Percentiles rank a stretch among this genome's conserved stretches.
Evolutionary conservation across 2,113 vertebrate species (phyloP).

Genomic region (Centropristis striata): DNA sequence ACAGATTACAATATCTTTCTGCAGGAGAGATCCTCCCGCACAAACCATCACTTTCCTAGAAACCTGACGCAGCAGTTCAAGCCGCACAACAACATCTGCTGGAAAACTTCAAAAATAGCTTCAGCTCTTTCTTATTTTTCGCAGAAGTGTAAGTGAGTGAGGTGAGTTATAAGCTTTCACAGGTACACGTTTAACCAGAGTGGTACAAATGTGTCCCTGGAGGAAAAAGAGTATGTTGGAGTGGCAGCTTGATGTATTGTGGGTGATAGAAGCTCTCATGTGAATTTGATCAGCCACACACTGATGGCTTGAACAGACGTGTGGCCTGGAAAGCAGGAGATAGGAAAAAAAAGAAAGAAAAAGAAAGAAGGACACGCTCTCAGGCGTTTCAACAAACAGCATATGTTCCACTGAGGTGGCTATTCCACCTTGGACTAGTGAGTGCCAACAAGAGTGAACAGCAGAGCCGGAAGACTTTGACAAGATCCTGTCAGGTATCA

Average conservation of each 20-base stretch:
- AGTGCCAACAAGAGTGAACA: conserved; percentile 78
- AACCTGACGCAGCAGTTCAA: conserved; percentile 55
- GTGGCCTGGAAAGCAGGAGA: conserved; percentile 75
- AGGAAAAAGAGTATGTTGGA: conserved; percentile 53
- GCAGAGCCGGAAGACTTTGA: conserved; percentile 77
- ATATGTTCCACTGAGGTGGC: conserved; percentile 85
- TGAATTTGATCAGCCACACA: conserved; percentile 81
- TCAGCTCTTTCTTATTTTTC: conserved; percentile 6
- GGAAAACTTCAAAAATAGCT: conserved; percentile 38
- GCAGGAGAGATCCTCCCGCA: conserved; percentile 35
- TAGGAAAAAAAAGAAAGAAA: conserved; percentile 25
- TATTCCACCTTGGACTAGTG: conserved; percentile 81
- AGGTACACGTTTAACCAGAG: conserved; percentile 56
- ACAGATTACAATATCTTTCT: conserved; percentile 35
- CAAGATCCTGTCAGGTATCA: conserved; percentile 78
- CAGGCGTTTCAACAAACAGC: conserved; percentile 85
- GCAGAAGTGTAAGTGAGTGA: conserved; percentile 22
- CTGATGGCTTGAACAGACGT: conserved; percentile 84
- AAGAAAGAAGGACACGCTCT: conserved; percentile 53
- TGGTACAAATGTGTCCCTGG: conserved; percentile 59
- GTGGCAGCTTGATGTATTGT: conserved; percentile 71
- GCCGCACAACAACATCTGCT: conserved; percentile 50
- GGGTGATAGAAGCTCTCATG: conserved; percentile 81
- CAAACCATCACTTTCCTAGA: conserved; percentile 56
- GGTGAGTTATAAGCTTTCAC: conserved; percentile 36